Conservation (phyloP, 2,888 invertebrate genomes). For the Syrista parreyssii region DNA sequence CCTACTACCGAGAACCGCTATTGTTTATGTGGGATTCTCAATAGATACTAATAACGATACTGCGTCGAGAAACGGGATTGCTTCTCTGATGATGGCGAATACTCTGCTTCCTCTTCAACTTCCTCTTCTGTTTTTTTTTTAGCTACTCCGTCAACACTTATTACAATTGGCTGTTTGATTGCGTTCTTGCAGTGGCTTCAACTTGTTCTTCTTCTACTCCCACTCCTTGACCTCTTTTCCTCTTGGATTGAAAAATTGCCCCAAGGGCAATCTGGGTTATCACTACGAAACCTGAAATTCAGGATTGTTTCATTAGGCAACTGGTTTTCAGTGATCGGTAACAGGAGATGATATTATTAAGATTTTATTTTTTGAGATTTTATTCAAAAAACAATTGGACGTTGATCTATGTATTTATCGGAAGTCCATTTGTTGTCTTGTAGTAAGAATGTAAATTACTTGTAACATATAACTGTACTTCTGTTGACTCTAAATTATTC, state of each 20-base stretch:
- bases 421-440: background rate
- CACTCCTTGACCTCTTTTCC: background rate
- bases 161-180: background rate
- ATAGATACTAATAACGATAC: background rate
- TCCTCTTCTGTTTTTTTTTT: background rate
- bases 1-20: slow-evolving; percentile 1
- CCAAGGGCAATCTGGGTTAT: background rate
- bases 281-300: background rate
- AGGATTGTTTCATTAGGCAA: background rate
- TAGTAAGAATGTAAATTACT: background rate
- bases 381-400: background rate
- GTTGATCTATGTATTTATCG: background rate
- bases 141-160: background rate
- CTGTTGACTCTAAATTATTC: background rate
- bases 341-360: background rate
- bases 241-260: background rate
- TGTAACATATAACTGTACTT: background rate
- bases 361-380: background rate
- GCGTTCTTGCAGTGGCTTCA: background rate
- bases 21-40: background rate
- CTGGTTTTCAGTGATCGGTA: background rate
- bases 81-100: background rate
- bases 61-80: background rate
- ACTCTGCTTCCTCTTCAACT: background rate
- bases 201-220: background rate